These are phyloP conservation scores for Rapana venosa DNA, from an alignment of 2,888 invertebrate species.

Conservation along the genomic window DNA sequence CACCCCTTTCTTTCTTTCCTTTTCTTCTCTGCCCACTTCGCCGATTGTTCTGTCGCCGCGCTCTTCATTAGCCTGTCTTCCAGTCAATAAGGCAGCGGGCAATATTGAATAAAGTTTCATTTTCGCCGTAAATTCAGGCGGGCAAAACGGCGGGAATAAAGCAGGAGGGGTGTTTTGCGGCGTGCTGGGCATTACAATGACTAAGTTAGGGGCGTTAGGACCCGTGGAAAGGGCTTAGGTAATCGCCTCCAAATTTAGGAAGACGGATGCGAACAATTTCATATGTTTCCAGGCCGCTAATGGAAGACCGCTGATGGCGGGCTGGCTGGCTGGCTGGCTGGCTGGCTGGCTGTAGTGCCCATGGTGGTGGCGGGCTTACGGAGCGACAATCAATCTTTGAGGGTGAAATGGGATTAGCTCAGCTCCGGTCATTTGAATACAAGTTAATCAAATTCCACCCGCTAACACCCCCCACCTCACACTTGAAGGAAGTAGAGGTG, in stretches of 20 bases:
- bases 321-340: neutral
- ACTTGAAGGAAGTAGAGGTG: neutral
- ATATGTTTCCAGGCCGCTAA: conserved; percentile 43
- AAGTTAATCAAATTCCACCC: conserved; percentile 55
- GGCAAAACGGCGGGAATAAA: neutral
- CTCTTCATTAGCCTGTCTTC: conserved; percentile 20
- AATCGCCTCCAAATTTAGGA: conserved; percentile 45
- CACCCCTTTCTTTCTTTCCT: neutral
- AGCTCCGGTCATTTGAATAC: conserved; percentile 54
- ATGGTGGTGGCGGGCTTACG: neutral
- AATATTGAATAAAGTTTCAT: conserved; percentile 32
- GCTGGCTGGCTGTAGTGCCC: neutral
- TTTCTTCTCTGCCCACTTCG: neutral
- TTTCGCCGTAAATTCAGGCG: neutral
- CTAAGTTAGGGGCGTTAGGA: neutral
- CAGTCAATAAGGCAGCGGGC: conserved; percentile 12
- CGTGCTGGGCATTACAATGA: conserved; percentile 30
- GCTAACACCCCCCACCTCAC: conserved; percentile 43
- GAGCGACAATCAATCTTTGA: conserved; percentile 42
- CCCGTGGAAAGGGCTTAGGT: conserved; percentile 40
- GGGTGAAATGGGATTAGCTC: conserved; percentile 54
- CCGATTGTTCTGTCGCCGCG: neutral
- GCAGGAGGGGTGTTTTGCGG: conserved; percentile 19
- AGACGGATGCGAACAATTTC: conserved; percentile 46
- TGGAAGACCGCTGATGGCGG: conserved; percentile 28